These are phyloP conservation scores for Acropora tenuis DNA, from an alignment of 64 coral and sea anemone species.

Conservation along the genomic window DNA sequence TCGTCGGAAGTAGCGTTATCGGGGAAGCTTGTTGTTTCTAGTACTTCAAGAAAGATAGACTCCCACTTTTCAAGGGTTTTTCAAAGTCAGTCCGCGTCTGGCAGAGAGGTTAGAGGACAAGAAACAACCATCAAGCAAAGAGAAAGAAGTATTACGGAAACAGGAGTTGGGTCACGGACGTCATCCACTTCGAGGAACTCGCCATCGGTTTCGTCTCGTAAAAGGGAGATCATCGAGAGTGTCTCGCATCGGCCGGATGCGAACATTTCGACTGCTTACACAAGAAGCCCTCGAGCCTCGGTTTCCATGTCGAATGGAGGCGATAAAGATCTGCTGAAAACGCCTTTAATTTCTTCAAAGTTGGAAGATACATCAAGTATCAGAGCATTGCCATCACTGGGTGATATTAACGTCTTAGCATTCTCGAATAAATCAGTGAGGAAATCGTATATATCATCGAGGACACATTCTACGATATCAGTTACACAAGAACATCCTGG, in stretches of 20 bases:
- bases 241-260: too few species aligned
- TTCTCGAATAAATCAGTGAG: neutral
- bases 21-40: neutral
- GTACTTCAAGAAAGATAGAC: neutral
- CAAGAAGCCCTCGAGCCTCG: neutral
- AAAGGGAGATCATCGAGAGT: neutral
- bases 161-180: too few species aligned
- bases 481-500: too few species aligned
- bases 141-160: neutral
- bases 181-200: neutral
- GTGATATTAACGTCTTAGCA: neutral
- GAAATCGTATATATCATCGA: too few species aligned
- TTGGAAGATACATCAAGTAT: neutral
- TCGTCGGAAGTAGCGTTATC: neutral
- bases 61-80: neutral
- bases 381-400: neutral
- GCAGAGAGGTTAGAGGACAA: neutral
- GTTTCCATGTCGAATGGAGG: neutral
- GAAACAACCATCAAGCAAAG: neutral
- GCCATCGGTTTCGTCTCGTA: neutral
- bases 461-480: too few species aligned
- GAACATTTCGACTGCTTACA: neutral
- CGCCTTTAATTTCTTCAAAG: neutral
- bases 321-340: neutral
- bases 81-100: neutral